A percentile compares a stretch with the other conserved stretches of the same genome.
Conservation (phyloP, 92 coral and sea anemone genomes). For the Pocillopora grandis region DNA sequence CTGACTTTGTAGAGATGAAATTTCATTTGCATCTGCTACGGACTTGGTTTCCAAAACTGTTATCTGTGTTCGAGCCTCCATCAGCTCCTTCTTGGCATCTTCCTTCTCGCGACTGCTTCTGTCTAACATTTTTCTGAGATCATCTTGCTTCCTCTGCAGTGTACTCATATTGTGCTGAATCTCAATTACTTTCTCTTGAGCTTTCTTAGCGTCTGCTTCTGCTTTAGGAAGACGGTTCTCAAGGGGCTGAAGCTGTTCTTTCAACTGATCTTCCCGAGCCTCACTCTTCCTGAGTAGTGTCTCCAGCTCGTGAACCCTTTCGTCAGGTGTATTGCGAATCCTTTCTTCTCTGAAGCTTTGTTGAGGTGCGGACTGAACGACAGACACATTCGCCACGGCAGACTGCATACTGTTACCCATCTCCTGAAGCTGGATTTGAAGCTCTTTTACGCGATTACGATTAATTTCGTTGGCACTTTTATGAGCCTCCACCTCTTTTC, state of each 20-base stretch:
- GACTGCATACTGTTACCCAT: slow-evolving; percentile 44
- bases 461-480: slow-evolving; percentile 72
- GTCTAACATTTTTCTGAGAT: slow-evolving; percentile 57
- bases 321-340: slow-evolving; percentile 56
- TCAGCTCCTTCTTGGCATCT: slow-evolving; percentile 69
- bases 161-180: slow-evolving; percentile 57
- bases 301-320: slow-evolving; percentile 68
- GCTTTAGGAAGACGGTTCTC: slow-evolving; percentile 51
- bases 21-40: slow-evolving; percentile 60
- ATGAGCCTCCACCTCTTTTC: slow-evolving; percentile 69
- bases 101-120: slow-evolving; percentile 69
- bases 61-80: slow-evolving; percentile 45
- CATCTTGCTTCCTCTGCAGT: slow-evolving; percentile 72
- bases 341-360: slow-evolving; percentile 48
- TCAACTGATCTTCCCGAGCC: slow-evolving; percentile 68
- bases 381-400: slow-evolving; percentile 43
- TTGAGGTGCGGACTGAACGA: slow-evolving; percentile 64
- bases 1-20: slow-evolving; percentile 63
- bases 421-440: slow-evolving; percentile 64
- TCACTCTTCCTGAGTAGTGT: slow-evolving; percentile 69
- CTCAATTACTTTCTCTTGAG: slow-evolving; percentile 64
- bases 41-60: slow-evolving; percentile 64
- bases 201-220: slow-evolving; percentile 60
- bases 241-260: slow-evolving; percentile 58
- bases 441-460: slow-evolving; percentile 67